phyloP scores from a whole-genome alignment of 1,140 invertebrate species.

The Parasteatoda tepidariorum region DNA sequence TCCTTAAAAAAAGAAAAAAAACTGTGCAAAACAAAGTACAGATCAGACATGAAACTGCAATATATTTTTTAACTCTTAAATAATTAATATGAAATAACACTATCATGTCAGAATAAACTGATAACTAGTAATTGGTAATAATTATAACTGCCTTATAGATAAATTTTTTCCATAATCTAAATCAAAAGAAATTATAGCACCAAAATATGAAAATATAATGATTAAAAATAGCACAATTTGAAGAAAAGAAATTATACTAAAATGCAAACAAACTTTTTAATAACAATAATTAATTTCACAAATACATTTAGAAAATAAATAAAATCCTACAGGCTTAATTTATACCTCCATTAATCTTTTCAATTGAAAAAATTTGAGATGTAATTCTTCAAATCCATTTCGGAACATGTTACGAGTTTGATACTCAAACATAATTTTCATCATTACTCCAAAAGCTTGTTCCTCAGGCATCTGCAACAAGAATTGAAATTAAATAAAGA shows the following conservation, averaged over 20 bases:
- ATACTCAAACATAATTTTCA: constrained; percentile 98
- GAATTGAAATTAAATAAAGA: not conserved
- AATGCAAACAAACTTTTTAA: too few species aligned
- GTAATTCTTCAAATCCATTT: constrained; percentile 95
- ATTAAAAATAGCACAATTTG: not conserved
- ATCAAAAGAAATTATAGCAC: too few species aligned
- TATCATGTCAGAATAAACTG: too few species aligned
- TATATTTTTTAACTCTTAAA: not conserved
- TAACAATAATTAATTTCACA: too few species aligned
- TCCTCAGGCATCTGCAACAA: constrained; percentile 95
- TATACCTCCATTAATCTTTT: constrained; percentile 90
- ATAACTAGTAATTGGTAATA: too few species aligned
- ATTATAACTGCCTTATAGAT: too few species aligned
- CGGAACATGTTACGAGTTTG: constrained; percentile 93
- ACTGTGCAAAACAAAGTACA: not conserved
- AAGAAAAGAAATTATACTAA: not conserved
- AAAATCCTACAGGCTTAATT: too few species aligned
- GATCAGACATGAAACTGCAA: not conserved
- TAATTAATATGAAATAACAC: too few species aligned
- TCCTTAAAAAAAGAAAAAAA: constrained; percentile 80
- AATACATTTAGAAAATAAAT: too few species aligned
- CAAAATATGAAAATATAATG: too few species aligned
- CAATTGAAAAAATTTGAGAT: constrained; percentile 95
- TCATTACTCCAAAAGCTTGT: constrained; percentile 96
- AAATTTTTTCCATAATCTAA: too few species aligned